Percentiles rank a stretch among this genome's conserved stretches.
phyloP scores from a whole-genome alignment of 1,140 invertebrate species.

The Telenomus remus region DNA sequence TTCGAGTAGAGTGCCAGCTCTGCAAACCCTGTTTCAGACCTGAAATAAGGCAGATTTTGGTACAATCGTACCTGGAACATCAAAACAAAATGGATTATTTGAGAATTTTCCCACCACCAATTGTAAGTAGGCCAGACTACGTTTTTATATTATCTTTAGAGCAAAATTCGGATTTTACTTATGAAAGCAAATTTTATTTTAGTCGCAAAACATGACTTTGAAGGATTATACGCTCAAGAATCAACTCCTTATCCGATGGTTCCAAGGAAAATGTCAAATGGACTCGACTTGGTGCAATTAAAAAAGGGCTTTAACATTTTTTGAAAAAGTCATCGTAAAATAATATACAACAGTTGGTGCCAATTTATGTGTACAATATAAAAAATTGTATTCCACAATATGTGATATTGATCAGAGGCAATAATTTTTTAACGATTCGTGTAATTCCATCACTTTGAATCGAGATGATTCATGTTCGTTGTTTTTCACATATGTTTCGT shows the following conservation, averaged over 20 bases:
- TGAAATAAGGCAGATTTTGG: constrained; percentile 78
- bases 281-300: constrained; percentile 83
- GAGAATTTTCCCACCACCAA: constrained; percentile 86
- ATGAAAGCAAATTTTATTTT: constrained; percentile 46
- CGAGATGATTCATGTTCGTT: too few species aligned
- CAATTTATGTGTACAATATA: neutral
- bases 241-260: constrained; percentile 85
- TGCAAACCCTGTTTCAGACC: constrained; percentile 86
- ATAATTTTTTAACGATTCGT: too few species aligned
- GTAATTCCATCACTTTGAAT: too few species aligned
- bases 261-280: constrained; percentile 86
- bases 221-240: constrained; percentile 78
- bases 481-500: too few species aligned
- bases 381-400: too few species aligned
- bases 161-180: too few species aligned
- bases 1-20: constrained; percentile 82
- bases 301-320: neutral
- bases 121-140: constrained; percentile 76
- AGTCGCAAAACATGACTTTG: constrained; percentile 72
- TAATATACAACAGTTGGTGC: neutral
- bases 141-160: neutral
- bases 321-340: neutral
- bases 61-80: constrained; percentile 86
- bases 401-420: too few species aligned
- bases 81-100: constrained; percentile 85